Base-by-base conservation (phyloP, 2,888 invertebrate genomes). In the Erebia aethiops region DNA sequence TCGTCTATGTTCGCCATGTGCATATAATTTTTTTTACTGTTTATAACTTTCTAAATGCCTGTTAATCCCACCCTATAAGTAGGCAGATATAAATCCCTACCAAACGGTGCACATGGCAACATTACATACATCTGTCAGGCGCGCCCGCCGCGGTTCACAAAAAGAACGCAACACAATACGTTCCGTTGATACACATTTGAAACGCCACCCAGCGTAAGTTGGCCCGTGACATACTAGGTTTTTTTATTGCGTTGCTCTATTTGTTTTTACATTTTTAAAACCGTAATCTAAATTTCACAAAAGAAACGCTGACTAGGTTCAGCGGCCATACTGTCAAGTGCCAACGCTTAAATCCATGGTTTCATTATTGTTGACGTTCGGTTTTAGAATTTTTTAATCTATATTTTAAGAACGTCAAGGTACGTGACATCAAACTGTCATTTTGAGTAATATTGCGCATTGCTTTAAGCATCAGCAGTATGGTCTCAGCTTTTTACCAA, bases 51-150 rank as follows among this genome's bases (percentile, higher is more conserved):
- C 63, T 70, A 70, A 73, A 73, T 65, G 51, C 69, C 61, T 74
- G 76, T 76, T 78, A 77, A 77, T 79, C 75, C 72, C 64, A 70
- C 72, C 74, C 71, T 75, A 75, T 77, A 76, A 77, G 75, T 74
- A 74, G 71, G 73, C 74, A 76, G 67, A 71, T 85, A 85, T 81
- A 84, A 84, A 84, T 82, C 84, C 83, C 79, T 80, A 26, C 57
- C 58, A 67, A 67, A 77, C 74, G 82, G 80, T 80, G 85, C 91
- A 91, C 90, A 91, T 91, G 91, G 91, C 87, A 90, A 89, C 90
- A 88, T 84, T 87, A 84, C 86, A 82, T 88, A 85, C 92, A 91
- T 90, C 91, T 92, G 91, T 90, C 91, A 89, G 87, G 77, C 83
- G 83, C 83, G 84, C 85, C 85, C 83, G 87, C 84, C 84, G 85